phyloP scores from a whole-genome alignment of 2,888 invertebrate genomes.

The Apomyelois bistriatella region DNA sequence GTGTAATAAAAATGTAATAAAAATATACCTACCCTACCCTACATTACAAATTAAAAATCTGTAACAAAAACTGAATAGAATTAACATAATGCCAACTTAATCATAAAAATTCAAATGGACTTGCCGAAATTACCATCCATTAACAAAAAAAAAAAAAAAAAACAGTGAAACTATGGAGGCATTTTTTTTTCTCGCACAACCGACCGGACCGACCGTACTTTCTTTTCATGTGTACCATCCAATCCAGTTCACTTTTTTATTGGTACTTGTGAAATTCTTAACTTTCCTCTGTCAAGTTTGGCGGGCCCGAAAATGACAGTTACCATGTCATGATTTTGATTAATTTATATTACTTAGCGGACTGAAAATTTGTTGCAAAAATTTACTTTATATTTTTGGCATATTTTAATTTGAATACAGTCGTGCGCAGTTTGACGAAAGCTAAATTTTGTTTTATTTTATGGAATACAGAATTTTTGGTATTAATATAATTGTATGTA shows the following conservation, averaged over 20 bases:
- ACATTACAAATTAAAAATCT: no score
- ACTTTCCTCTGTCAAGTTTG: constrained; percentile 18
- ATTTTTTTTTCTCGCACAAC: constrained; percentile 8
- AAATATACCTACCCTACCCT: neutral
- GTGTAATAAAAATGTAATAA: no score
- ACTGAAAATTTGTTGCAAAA: no score
- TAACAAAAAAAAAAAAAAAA: constrained; percentile 4
- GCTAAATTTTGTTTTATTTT: no score
- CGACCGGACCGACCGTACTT: constrained; percentile 16
- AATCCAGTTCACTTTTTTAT: constrained; percentile 23
- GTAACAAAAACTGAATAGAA: no score
- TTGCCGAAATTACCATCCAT: constrained; percentile 5
- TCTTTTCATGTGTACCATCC: constrained; percentile 18
- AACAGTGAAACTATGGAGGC: neutral
- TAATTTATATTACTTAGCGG: neutral
- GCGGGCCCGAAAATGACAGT: neutral
- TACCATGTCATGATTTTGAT: constrained; percentile 22
- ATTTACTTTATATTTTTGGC: no score
- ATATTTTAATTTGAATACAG: no score
- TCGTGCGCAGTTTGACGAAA: no score
- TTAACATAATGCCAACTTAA: no score
- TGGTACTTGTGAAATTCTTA: constrained; percentile 20
- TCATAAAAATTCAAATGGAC: constrained; percentile 3
- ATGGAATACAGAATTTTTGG: no score
- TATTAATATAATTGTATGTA: no score